Evolutionary conservation across 2,113 vertebrate genomes (phyloP).

Genomic region (Sminthopsis crassicaudata): DNA sequence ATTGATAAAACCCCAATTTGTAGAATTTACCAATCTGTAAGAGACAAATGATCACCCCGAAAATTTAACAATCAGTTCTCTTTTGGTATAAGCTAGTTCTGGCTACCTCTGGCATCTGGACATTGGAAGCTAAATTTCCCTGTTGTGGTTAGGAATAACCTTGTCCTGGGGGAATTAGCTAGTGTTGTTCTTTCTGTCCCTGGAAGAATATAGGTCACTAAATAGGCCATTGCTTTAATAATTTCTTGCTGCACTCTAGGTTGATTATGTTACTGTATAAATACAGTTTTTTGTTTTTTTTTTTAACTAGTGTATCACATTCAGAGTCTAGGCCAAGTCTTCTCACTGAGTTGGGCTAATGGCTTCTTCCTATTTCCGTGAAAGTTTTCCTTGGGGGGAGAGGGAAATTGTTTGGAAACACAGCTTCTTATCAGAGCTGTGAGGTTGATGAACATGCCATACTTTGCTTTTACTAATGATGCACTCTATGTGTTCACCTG

Average conservation of each 20-base stretch:
- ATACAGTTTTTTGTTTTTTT: background rate
- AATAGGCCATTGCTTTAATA: background rate
- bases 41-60: background rate
- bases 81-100: background rate
- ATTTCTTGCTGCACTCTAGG: background rate
- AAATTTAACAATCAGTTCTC: background rate
- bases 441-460: background rate
- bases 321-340: background rate
- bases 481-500: background rate
- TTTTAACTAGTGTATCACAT: background rate
- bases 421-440: background rate
- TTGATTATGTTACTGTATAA: background rate
- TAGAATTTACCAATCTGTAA: background rate
- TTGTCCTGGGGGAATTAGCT: background rate
- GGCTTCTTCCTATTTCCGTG: background rate
- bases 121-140: background rate
- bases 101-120: background rate
- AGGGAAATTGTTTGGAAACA: background rate
- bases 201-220: background rate
- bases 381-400: background rate
- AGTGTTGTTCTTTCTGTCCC: background rate
- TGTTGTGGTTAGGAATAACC: background rate
- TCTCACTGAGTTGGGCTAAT: background rate
- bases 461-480: background rate
- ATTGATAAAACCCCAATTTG: background rate